These are phyloP conservation scores for Melinaea menophilus DNA, from an alignment of 2,888 invertebrate species.

Conservation along the genomic window DNA sequence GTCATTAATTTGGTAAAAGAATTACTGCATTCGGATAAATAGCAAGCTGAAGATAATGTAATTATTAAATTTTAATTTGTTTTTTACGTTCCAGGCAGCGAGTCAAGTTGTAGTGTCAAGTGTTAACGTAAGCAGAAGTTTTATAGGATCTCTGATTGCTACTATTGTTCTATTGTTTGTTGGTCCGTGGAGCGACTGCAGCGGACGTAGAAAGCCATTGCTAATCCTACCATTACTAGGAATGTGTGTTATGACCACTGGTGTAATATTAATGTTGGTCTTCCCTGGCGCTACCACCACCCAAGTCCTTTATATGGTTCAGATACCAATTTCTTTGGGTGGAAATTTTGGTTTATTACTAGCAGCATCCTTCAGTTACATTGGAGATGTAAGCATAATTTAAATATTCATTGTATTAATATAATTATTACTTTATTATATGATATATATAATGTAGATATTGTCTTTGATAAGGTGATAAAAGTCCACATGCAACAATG, in stretches of 20 bases:
- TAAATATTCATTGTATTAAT: too few relatives aligned
- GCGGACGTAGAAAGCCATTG: constrained; percentile 76
- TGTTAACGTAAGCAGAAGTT: constrained; percentile 80
- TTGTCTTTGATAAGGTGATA: background rate
- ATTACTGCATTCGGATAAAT: background rate
- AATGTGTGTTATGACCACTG: constrained; percentile 71
- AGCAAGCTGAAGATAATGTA: background rate
- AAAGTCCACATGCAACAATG: background rate
- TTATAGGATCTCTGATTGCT: constrained; percentile 75
- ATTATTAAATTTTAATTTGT: background rate
- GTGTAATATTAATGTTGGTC: constrained; percentile 62
- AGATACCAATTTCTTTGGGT: constrained; percentile 82
- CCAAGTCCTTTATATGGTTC: constrained; percentile 66
- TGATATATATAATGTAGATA: background rate
- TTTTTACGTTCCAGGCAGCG: constrained; percentile 48
- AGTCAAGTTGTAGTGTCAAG: constrained; percentile 80
- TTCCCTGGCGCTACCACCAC: constrained; percentile 65
- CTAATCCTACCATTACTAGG: constrained; percentile 76
- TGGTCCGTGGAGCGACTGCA: constrained; percentile 81
- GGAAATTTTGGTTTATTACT: constrained; percentile 84
- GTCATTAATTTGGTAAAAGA: too few relatives aligned
- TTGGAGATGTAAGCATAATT: constrained; percentile 82
- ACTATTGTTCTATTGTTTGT: constrained; percentile 78
- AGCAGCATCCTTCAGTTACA: constrained; percentile 87
- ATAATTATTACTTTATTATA: background rate